Percentiles rank a stretch among this genome's conserved stretches.
Conservation (phyloP, 2,113 vertebrate species). For the Alces alces region DNA sequence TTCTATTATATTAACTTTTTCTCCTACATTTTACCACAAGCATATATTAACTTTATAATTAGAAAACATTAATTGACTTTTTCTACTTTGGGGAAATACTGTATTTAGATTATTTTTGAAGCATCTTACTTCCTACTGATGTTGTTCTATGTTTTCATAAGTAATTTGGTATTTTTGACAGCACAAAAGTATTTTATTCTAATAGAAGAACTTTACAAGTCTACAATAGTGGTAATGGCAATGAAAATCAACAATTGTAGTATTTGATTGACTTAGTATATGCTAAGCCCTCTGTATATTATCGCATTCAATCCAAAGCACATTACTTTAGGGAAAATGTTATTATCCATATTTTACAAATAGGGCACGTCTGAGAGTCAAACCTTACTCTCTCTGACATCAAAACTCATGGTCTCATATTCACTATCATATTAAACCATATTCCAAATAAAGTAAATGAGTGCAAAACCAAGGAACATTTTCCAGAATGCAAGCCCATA, state of each 20-base stretch:
- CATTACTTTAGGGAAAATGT: not conserved
- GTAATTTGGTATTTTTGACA: not conserved
- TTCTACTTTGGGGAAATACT: not conserved
- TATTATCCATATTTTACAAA: not conserved
- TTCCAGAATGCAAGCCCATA: not conserved
- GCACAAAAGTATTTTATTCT: not conserved
- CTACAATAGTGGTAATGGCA: not conserved
- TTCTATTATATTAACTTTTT: not conserved
- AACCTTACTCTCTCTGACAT: not conserved
- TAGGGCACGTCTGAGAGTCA: not conserved
- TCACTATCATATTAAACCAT: not conserved
- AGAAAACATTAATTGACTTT: not conserved
- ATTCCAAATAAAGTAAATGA: not conserved
- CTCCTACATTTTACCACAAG: not conserved
- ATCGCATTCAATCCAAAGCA: not conserved
- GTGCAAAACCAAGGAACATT: not conserved
- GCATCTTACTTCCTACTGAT: not conserved
- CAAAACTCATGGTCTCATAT: not conserved
- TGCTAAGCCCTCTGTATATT: not conserved
- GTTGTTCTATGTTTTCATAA: not conserved
- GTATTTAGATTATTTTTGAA: not conserved
- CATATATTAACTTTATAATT: not conserved
- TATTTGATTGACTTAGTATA: not conserved
- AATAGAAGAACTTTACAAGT: not conserved
- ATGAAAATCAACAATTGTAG: not conserved